phyloP scores from a whole-genome alignment of 2,113 vertebrate genomes.

The Eclectus roratus region DNA sequence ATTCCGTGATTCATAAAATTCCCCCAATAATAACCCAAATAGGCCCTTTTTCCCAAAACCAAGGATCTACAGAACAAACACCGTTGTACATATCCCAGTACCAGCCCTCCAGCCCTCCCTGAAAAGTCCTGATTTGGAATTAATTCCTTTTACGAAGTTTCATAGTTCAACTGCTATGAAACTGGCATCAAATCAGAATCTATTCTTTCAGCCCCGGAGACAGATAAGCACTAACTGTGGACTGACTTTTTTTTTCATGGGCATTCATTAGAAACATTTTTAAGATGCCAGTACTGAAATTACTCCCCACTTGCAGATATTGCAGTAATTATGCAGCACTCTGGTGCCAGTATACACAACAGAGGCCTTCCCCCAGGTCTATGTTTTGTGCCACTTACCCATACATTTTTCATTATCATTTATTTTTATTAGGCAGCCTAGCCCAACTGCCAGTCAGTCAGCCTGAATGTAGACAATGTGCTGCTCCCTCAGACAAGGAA shows the following conservation, averaged over 20 bases:
- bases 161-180: not conserved
- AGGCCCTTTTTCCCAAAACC: not conserved
- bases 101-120: not conserved
- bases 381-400: not conserved
- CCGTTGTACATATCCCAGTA: fast-evolving
- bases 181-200: not conserved
- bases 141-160: not conserved
- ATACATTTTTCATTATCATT: not conserved
- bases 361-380: not conserved
- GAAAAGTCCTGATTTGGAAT: not conserved
- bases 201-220: not conserved
- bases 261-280: not conserved
- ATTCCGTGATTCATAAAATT: not conserved
- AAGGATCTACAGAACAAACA: not conserved
- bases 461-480: not conserved
- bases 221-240: not conserved
- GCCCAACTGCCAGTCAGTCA: not conserved
- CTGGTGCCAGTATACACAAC: not conserved
- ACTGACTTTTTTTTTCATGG: not conserved
- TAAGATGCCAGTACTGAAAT: not conserved
- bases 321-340: not conserved
- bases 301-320: not conserved
- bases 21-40: not conserved
- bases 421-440: constrained; percentile 17
- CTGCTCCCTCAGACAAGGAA: not conserved